Conservation (phyloP, 2,113 vertebrate species). For the Myanophis thanlyinensis region DNA sequence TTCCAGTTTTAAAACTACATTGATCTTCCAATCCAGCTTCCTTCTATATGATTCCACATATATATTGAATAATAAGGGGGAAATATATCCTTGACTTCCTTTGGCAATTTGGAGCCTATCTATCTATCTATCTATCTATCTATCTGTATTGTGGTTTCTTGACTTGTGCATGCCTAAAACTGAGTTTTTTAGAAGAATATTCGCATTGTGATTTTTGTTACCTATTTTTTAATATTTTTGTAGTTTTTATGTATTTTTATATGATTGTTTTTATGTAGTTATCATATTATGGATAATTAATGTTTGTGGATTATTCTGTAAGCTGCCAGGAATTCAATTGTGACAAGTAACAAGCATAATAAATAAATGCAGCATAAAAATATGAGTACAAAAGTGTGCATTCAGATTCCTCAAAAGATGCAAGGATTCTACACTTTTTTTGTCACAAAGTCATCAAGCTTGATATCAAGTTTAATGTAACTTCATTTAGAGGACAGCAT, state of each 20-base stretch:
- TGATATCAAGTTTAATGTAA: neutral
- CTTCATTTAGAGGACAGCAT: neutral
- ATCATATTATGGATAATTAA: neutral
- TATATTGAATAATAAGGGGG: neutral
- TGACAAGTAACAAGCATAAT: neutral
- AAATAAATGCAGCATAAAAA: neutral
- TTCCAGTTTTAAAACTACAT: neutral
- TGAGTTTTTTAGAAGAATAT: neutral
- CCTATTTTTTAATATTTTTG: neutral
- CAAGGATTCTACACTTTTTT: neutral
- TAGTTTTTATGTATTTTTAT: neutral
- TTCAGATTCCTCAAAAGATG: neutral
- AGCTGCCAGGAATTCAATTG: neutral
- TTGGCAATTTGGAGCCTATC: neutral
- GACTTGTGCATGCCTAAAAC: neutral
- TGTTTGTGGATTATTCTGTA: neutral
- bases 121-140: neutral
- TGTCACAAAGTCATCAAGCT: neutral
- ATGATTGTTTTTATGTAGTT: neutral
- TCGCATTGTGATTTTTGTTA: neutral
- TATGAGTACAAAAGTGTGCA: neutral
- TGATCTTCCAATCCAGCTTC: neutral
- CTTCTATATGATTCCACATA: neutral
- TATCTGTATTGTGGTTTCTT: neutral
- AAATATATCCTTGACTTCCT: neutral